Evolutionary conservation across 1,140 invertebrate genomes (phyloP).

Genomic region (Drosophila lacertosa): DNA sequence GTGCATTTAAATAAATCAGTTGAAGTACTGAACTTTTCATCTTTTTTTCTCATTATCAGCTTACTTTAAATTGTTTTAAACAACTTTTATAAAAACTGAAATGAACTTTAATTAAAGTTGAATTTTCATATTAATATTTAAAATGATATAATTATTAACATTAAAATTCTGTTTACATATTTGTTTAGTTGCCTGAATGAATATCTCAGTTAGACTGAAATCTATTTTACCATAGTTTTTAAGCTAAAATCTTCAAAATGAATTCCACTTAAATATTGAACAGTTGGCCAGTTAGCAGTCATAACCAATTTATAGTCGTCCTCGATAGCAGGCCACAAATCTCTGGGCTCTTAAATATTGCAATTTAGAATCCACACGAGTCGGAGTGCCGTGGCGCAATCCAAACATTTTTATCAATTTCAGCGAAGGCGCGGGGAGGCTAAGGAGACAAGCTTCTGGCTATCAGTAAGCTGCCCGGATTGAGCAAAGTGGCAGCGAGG

Average conservation of each 20-base stretch:
- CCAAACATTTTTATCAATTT: conserved; percentile 72
- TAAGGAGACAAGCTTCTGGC: conserved; percentile 17
- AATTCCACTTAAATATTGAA: conserved; percentile 28
- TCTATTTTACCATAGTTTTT: background rate
- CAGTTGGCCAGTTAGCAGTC: background rate
- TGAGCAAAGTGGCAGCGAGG: conserved; percentile 64
- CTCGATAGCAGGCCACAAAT: background rate
- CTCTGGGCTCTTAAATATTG: conserved; percentile 42
- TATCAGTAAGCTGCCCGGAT: conserved; percentile 61
- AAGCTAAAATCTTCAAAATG: background rate
- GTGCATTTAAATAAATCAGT: conserved; percentile 71
- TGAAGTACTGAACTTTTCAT: background rate
- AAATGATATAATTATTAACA: too few relatives aligned
- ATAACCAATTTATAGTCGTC: conserved; percentile 12
- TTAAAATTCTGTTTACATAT: too few relatives aligned
- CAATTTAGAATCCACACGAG: conserved; percentile 59
- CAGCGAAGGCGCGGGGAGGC: background rate
- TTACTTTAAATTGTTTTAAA: conserved; percentile 8
- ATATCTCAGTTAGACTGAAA: too few relatives aligned
- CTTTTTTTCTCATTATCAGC: background rate
- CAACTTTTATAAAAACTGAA: background rate
- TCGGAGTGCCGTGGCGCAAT: conserved; percentile 11
- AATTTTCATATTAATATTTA: background rate
- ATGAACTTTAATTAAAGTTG: background rate
- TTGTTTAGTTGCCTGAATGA: background rate